These are phyloP conservation scores for Bimastos eiseni DNA, from an alignment of 2,888 invertebrate species.

Conservation along the genomic window DNA sequence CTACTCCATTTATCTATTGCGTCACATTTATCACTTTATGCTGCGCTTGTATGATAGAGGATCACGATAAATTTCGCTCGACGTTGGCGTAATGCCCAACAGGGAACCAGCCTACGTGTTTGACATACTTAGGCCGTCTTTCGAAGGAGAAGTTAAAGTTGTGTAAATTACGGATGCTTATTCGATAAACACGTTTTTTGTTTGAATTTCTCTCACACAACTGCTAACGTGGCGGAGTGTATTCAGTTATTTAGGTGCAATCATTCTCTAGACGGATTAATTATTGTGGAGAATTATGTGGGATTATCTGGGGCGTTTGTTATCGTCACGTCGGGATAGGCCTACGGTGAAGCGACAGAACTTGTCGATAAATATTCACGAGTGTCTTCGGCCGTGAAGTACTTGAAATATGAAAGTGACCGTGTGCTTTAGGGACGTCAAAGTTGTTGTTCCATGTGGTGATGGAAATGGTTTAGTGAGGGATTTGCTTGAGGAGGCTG, in stretches of 20 bases:
- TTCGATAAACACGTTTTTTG: background rate
- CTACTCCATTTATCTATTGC: no score
- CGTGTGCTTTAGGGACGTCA: constrained; percentile 90
- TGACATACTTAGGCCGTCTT: constrained; percentile 1
- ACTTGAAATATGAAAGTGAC: constrained; percentile 84
- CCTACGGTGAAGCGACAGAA: background rate
- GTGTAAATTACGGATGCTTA: background rate
- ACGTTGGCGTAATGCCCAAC: background rate
- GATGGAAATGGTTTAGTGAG: constrained; percentile 87
- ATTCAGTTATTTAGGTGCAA: background rate
- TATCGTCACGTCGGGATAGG: background rate
- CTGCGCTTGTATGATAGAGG: no score
- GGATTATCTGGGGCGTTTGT: background rate
- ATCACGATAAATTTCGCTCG: no score
- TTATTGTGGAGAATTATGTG: background rate
- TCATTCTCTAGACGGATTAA: background rate
- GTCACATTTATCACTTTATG: no score
- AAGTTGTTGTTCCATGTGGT: constrained; percentile 95
- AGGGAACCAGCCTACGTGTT: background rate
- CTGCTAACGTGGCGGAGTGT: background rate
- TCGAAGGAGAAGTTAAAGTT: constrained; percentile 1
- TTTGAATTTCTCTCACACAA: background rate
- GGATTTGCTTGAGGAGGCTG: constrained; percentile 89
- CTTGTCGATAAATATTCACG: background rate
- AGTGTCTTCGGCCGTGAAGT: background rate